phyloP scores from a whole-genome alignment of 2,113 vertebrate genomes.

The Narcine bancroftii region DNA sequence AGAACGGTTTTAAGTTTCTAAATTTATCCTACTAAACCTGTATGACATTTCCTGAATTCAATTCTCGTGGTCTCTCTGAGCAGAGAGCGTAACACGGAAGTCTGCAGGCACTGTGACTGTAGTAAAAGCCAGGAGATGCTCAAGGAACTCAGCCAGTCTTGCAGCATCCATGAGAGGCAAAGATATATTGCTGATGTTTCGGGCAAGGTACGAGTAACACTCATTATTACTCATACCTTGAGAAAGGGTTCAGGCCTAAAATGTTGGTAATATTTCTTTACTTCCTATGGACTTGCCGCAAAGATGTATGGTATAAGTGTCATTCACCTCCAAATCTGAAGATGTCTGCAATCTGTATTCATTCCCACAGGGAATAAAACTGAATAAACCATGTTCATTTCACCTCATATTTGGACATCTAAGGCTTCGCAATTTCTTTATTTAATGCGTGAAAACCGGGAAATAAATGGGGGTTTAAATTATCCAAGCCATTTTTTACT shows the following conservation, averaged over 20 bases:
- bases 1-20: neutral
- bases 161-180: no score
- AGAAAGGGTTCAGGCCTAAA: no score
- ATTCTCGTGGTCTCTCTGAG: no score
- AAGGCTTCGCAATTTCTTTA: neutral
- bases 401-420: neutral
- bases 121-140: no score
- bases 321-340: neutral
- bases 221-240: no score
- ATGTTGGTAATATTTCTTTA: no score
- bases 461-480: slow-evolving; percentile 20
- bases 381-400: neutral
- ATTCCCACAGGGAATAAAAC: neutral
- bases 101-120: no score
- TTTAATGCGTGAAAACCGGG: neutral
- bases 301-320: neutral
- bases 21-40: neutral
- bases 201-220: no score
- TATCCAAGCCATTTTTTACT: slow-evolving; percentile 14
- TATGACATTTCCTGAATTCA: neutral
- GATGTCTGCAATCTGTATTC: neutral
- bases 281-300: neutral
- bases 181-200: no score
- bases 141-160: no score
- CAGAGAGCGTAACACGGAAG: no score